Percentiles rank a stretch among this genome's conserved stretches.
These are phyloP conservation scores for Aphidoletes aphidimyza DNA, from an alignment of 2,888 invertebrate species.

Conservation along the genomic window DNA sequence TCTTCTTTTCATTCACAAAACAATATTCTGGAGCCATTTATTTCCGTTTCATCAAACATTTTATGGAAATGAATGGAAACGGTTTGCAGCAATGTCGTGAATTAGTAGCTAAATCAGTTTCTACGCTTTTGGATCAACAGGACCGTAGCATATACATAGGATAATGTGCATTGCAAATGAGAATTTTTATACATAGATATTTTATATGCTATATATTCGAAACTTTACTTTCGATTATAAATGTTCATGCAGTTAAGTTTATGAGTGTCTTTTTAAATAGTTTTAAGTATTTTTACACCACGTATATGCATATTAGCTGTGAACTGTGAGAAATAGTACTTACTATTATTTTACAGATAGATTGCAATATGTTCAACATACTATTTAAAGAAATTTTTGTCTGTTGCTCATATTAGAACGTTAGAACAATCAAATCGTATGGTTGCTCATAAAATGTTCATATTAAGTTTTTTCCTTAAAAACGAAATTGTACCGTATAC, in stretches of 20 bases:
- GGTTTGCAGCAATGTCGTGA: slow-evolving; percentile 40
- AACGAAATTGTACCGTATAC: background rate
- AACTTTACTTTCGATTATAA: slow-evolving; percentile 33
- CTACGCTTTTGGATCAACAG: background rate
- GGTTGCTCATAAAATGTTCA: slow-evolving; percentile 37
- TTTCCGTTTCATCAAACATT: background rate
- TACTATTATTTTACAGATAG: slow-evolving; percentile 19
- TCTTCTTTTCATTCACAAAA: background rate
- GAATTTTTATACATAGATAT: background rate
- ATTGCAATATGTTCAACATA: slow-evolving; percentile 33
- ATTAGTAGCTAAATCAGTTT: background rate
- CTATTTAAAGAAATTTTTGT: slow-evolving; percentile 28
- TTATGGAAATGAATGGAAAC: background rate
- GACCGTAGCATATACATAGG: background rate
- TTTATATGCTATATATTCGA: background rate
- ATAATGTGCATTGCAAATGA: background rate
- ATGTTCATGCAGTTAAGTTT: background rate
- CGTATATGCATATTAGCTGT: background rate
- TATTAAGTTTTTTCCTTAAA: slow-evolving; percentile 10
- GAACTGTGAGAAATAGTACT: background rate
- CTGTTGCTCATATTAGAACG: background rate
- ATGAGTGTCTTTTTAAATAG: slow-evolving; percentile 29
- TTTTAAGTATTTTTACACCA: background rate
- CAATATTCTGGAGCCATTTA: no score
- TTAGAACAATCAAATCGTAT: slow-evolving; percentile 38